These are phyloP conservation scores for Fistularia tabacaria DNA, from an alignment of 2,797 vertebrate genomes.

Conservation along the genomic window DNA sequence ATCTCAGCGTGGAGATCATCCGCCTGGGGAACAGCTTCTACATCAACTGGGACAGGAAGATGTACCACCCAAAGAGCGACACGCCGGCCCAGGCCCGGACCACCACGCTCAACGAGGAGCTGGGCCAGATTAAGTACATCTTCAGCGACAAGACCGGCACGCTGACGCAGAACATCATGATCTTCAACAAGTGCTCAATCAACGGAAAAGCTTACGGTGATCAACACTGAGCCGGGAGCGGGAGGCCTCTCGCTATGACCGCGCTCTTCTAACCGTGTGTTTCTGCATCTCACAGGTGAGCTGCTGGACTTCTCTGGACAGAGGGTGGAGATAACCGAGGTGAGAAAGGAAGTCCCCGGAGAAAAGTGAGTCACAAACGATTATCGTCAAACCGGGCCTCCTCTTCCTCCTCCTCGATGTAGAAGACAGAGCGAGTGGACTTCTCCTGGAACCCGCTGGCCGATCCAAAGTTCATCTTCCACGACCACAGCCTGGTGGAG, in stretches of 20 bases:
- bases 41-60: slow-evolving; percentile 93
- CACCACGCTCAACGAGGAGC: slow-evolving; percentile 92
- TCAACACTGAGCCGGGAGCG: not conserved
- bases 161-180: slow-evolving; percentile 95
- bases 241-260: not conserved
- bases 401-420: slow-evolving; percentile 20
- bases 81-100: slow-evolving; percentile 86
- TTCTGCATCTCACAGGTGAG: slow-evolving; percentile 71
- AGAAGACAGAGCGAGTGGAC: slow-evolving; percentile 84
- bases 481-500: slow-evolving; percentile 83
- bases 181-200: slow-evolving; percentile 91
- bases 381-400: not conserved
- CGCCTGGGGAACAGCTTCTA: slow-evolving; percentile 91
- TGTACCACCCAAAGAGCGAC: slow-evolving; percentile 84
- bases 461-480: slow-evolving; percentile 84
- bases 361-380: not conserved
- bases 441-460: slow-evolving; percentile 87
- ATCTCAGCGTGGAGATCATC: slow-evolving; percentile 87
- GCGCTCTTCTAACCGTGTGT: not conserved
- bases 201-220: slow-evolving; percentile 84
- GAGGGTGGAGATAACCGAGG: slow-evolving; percentile 78
- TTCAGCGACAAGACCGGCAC: slow-evolving; percentile 98
- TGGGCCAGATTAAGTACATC: slow-evolving; percentile 93
- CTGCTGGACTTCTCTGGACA: slow-evolving; percentile 71
- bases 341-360: slow-evolving; percentile 59